phyloP scores from a whole-genome alignment of 2,113 vertebrate genomes.

The Notothenia coriiceps region DNA sequence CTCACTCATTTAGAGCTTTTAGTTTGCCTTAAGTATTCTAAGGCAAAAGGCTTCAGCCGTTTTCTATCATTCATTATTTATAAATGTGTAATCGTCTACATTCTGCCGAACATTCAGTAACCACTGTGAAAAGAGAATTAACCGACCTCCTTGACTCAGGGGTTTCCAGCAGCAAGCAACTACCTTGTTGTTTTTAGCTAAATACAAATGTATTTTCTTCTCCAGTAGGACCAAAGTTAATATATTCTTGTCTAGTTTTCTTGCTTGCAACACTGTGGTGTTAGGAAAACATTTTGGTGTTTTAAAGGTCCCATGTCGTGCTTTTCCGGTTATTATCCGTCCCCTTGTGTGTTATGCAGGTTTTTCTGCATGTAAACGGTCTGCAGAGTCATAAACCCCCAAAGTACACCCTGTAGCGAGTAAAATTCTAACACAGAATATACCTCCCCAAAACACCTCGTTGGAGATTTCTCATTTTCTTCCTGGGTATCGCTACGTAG shows the following conservation, averaged over 20 bases:
- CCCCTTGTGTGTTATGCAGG: no score
- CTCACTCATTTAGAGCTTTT: neutral
- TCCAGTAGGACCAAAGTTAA: neutral
- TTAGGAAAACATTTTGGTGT: constrained; percentile 25
- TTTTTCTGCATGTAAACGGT: no score
- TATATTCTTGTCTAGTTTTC: neutral
- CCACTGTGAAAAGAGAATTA: neutral
- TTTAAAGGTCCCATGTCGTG: neutral
- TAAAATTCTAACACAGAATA: no score
- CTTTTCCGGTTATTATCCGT: no score
- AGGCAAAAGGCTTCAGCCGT: neutral
- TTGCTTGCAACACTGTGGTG: constrained; percentile 4
- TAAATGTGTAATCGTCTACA: neutral
- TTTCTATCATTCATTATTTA: neutral
- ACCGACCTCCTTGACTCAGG: neutral
- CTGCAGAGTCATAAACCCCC: no score
- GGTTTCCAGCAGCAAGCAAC: neutral
- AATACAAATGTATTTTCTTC: neutral
- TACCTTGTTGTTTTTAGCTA: neutral
- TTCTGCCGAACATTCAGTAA: neutral
- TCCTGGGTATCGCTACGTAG: no score
- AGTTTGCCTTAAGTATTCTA: neutral
- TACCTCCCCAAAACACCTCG: no score
- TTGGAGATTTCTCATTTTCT: no score
- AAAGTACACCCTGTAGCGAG: no score